Percentiles rank a stretch among this genome's conserved stretches.
phyloP scores from a whole-genome alignment of 2,113 vertebrate species.

The Callithrix jacchus region DNA sequence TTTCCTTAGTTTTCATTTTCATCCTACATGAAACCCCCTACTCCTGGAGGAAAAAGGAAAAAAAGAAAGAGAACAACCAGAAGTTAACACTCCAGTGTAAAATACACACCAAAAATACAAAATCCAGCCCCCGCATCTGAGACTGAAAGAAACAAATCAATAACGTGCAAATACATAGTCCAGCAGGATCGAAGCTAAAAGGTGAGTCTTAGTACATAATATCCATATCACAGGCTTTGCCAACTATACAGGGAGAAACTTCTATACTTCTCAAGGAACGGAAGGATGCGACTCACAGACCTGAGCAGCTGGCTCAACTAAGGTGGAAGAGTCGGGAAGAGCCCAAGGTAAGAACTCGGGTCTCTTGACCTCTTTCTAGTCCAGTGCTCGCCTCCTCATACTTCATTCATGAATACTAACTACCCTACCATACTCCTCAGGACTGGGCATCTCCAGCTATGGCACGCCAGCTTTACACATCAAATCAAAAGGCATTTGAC shows the following conservation, averaged over 20 bases:
- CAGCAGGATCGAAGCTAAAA: not conserved
- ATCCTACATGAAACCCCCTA: slow-evolving; percentile 15
- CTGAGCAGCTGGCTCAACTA: rapidly evolving
- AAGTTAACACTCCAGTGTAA: not conserved
- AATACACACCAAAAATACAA: not conserved
- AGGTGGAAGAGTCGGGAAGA: not conserved
- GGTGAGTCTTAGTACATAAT: not conserved
- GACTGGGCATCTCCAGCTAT: no score
- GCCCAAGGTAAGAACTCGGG: not conserved
- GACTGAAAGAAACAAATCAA: not conserved
- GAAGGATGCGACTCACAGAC: not conserved
- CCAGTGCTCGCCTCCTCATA: not conserved
- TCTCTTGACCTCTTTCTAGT: not conserved
- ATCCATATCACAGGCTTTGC: not conserved
- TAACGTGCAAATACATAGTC: not conserved
- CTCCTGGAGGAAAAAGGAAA: not conserved
- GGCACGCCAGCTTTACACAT: no score
- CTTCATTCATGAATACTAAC: not conserved
- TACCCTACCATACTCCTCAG: no score
- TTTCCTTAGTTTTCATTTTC: slow-evolving; percentile 54
- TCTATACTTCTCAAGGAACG: not conserved
- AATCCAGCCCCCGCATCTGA: not conserved
- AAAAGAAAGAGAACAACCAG: not conserved
- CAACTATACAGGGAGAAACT: not conserved
- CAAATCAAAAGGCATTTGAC: no score